Percentiles rank a stretch among this genome's conserved stretches.
Evolutionary conservation across 2,797 vertebrate species (phyloP).

Genomic region (Microhierax caerulescens): DNA sequence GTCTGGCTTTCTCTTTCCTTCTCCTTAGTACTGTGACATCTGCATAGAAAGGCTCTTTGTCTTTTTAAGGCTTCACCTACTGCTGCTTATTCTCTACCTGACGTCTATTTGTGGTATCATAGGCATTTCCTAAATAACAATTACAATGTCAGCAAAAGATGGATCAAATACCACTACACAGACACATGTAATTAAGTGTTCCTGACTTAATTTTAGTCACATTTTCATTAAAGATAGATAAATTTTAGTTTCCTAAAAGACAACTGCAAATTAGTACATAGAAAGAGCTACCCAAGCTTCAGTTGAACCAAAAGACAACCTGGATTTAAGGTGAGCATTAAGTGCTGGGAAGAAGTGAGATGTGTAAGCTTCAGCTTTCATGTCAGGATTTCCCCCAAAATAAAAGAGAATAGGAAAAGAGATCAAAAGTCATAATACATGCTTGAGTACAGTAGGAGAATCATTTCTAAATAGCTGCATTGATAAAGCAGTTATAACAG

Average conservation of each 20-base stretch:
- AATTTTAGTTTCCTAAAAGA: background rate
- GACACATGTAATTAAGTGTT: background rate
- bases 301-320: background rate
- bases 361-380: background rate
- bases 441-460: background rate
- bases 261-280: background rate
- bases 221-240: background rate
- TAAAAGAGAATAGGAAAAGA: background rate
- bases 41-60: background rate
- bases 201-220: background rate
- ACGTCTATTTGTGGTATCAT: background rate
- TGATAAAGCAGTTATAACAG: background rate
- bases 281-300: background rate
- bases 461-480: background rate
- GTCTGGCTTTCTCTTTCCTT: background rate
- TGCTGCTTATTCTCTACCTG: background rate
- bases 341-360: background rate
- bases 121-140: background rate
- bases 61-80: background rate
- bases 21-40: background rate
- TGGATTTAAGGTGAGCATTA: background rate
- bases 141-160: background rate
- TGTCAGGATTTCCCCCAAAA: background rate
- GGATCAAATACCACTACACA: background rate
- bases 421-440: background rate